phyloP scores from a whole-genome alignment of 2,888 invertebrate genomes.

The Lissocephala sabroskyi region DNA sequence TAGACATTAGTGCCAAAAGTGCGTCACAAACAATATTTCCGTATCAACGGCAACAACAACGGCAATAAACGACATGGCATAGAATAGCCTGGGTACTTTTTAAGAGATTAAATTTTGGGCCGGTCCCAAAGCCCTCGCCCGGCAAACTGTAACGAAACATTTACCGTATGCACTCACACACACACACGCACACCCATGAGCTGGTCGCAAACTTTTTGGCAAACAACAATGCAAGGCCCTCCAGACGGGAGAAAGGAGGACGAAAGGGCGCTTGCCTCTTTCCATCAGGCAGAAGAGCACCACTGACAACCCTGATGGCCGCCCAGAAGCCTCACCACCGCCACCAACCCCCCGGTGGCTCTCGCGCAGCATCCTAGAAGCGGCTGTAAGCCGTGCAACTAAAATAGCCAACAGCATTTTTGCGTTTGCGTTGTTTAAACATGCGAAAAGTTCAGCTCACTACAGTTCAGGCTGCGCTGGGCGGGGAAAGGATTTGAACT shows the following conservation, averaged over 20 bases:
- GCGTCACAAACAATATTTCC: constrained; percentile 67
- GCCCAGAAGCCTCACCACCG: no score
- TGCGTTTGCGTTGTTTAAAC: constrained; percentile 68
- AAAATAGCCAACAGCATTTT: constrained; percentile 67
- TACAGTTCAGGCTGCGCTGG: not conserved
- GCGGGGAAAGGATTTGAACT: constrained; percentile 48
- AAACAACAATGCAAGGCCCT: constrained; percentile 42
- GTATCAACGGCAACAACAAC: constrained; percentile 42
- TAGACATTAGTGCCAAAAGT: constrained; percentile 65
- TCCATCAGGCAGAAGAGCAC: no score
- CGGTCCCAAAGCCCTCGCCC: constrained; percentile 18
- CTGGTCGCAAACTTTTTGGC: constrained; percentile 44
- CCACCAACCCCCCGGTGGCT: not conserved
- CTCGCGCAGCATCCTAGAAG: no score
- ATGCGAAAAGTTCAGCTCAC: constrained; percentile 61
- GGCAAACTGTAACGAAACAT: constrained; percentile 46
- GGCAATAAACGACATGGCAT: constrained; percentile 4
- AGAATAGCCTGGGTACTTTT: constrained; percentile 55
- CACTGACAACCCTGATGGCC: no score
- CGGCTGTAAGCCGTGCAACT: constrained; percentile 38
- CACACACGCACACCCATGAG: constrained; percentile 27
- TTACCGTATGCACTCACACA: constrained; percentile 40
- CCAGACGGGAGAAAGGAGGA: no score
- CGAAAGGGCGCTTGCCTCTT: no score
- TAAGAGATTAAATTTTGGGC: constrained; percentile 63